Base-by-base conservation (phyloP, 2,797 vertebrate genomes). In the Balearica regulorum region DNA sequence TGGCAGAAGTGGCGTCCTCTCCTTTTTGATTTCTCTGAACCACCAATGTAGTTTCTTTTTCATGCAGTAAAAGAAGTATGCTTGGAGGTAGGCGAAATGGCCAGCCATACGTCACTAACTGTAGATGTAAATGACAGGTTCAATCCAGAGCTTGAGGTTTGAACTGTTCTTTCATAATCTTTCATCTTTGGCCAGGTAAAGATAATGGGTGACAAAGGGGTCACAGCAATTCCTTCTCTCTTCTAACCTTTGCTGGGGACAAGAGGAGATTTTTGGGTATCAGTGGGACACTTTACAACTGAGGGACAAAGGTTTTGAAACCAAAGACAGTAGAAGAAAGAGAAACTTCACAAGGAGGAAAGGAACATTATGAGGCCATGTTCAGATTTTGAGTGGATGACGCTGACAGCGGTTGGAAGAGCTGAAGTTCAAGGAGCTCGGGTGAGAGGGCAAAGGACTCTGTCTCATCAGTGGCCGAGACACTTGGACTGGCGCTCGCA, bases 371-470 rank as follows among this genome's bases (percentile, higher is more conserved):
- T 3, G 65, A 65, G 69, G 76, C 68, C 13, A 2, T 12, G 31
- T 39, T 89, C 55, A 64, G 51, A 41, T 92, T 87, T 78, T 26
- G 90, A 89, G 90, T 91, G 87, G 90, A 58, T 86, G 90, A 55
- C 3, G 41, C 64, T 77, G 72, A 35, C 0, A 69, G 64, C 35
- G 69, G 37, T 44, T 55, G 84, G 80, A 64, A 69, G 58, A 76
- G 80, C 46, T 80, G 86, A 60, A 96, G 93, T 93, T 96, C 92
- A 94, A 94, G 92, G 71, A 93, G 90, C 71, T 96, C 0, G 68
- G 78, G 78, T 89, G 75, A 94, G 92, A 92, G 92, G 86, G 68
- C 90, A 93, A 79, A 90, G 82, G 81, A 78, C 41, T 39, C 62
- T 54, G 78, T 61, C 81, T 72, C 78, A 12, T 43, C 81, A 60